phyloP scores from a whole-genome alignment of 2,113 vertebrate species.

The Crotalus viridis region DNA sequence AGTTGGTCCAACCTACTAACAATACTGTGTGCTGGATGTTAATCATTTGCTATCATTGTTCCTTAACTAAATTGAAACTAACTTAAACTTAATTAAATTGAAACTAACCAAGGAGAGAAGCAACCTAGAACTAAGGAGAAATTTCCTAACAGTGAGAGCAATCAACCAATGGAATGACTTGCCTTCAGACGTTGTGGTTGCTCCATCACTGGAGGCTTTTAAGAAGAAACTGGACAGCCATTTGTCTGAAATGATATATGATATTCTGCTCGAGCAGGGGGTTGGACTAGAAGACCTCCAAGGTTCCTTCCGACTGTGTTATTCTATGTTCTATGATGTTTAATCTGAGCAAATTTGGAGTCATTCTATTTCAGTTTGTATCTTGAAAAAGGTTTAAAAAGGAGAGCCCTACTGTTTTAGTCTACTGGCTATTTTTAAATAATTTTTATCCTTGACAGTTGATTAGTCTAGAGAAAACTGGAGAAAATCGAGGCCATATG shows the following conservation, averaged over 20 bases:
- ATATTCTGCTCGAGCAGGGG: neutral
- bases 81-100: too few relatives aligned
- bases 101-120: neutral
- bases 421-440: neutral
- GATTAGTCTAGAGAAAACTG: neutral
- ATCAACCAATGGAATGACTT: neutral
- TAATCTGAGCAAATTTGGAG: neutral
- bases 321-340: neutral
- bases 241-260: neutral
- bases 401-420: neutral
- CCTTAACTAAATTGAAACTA: neutral
- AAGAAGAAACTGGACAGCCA: neutral
- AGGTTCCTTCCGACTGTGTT: neutral
- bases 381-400: neutral
- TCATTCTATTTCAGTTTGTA: neutral
- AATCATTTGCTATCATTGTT: neutral
- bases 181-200: neutral
- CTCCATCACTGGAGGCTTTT: neutral
- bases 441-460: neutral
- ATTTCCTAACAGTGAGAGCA: neutral
- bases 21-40: neutral
- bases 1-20: neutral
- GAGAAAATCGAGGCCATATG: neutral
- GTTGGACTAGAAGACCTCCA: neutral
- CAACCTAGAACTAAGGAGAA: neutral